A percentile compares a stretch with the other conserved stretches of the same genome.
These are phyloP conservation scores for Caenorhabditis angaria DNA, from an alignment of 2,888 invertebrate species.

Conservation along the genomic window DNA sequence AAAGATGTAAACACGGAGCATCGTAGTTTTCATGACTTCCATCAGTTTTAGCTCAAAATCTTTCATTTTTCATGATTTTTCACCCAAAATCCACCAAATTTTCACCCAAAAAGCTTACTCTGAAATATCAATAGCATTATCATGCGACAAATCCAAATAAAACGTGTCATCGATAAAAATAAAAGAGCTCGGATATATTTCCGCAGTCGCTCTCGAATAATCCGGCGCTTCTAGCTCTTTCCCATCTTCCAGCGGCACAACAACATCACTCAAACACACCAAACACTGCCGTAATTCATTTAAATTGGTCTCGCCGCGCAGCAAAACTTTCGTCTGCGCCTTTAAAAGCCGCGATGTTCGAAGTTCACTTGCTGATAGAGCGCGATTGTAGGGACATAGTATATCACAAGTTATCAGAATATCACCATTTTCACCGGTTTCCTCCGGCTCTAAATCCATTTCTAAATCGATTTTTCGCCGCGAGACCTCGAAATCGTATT, in stretches of 20 bases:
- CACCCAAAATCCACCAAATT: neutral
- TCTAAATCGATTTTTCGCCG: neutral
- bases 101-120: conserved; percentile 9
- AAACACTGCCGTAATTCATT: conserved; percentile 40
- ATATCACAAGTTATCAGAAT: conserved; percentile 21
- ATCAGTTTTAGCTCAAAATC: no score
- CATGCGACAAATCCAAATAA: conserved; percentile 42
- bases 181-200: conserved; percentile 50
- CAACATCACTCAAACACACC: conserved; percentile 48
- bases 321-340: conserved; percentile 37
- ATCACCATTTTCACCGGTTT: no score
- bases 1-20: no score
- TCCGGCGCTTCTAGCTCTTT: conserved; percentile 39
- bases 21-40: no score
- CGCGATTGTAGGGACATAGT: conserved; percentile 22
- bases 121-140: conserved; percentile 24
- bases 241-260: conserved; percentile 47
- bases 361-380: conserved; percentile 15
- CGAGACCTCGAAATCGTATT: conserved; percentile 5
- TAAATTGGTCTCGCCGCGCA: conserved; percentile 48
- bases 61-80: no score
- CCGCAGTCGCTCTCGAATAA: conserved; percentile 16
- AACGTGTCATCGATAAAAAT: conserved; percentile 59
- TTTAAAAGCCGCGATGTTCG: conserved; percentile 25
- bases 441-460: conserved; percentile 1